Evolutionary conservation across 2,888 invertebrate species (phyloP), one percentile per base, ranked within the genome.

Genomic region (Polymixis lichenea): DNA sequence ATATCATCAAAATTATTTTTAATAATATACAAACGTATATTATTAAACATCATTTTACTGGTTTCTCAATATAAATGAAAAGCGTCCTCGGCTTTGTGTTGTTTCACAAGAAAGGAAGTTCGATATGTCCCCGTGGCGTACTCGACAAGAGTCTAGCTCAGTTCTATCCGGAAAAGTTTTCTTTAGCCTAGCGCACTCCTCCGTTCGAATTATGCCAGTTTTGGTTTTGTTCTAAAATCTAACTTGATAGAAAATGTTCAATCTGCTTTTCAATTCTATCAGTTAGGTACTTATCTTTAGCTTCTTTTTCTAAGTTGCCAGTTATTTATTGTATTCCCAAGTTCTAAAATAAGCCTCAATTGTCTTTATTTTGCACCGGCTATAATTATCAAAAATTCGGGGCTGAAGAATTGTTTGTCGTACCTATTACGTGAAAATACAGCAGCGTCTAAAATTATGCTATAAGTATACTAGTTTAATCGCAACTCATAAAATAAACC

Each of bases 221-320:
- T 68, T 32, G 32, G 46, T n/a, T 38, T 68, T 68, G 9, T 32
- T 72, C 8, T 8, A 62, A 80, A n/a, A 43, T n/a, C 4, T 51
- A 19, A 4, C n/a, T n/a, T 58, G 51, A 2, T 32, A 13, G 19
- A 61, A n/a, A 13, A 61, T 60, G 43, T 46, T 25, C 13, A 32
- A 58, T 25, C 9, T 46, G 25, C 28, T 2, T 55, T 19, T 71
- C 15, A 72, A 55, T 56, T 51, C 6, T 51, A 9, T 19, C n/a
- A 38, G n/a, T 38, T 17, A 11, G 51, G 28, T 51, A 65, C 17
- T 11, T n/a, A 43, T 46, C 46, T 19, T 8, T 28, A 51, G 22
- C 43, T 73, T 43, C 11, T 28, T 9, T 25, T 25, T 60, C 55
- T 9, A 25, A 53, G 28, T 15, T 17, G 15, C 3, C 49, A 17